These are phyloP conservation scores for Pipistrellus kuhlii DNA, from an alignment of 2,797 vertebrate species.

Conservation along the genomic window DNA sequence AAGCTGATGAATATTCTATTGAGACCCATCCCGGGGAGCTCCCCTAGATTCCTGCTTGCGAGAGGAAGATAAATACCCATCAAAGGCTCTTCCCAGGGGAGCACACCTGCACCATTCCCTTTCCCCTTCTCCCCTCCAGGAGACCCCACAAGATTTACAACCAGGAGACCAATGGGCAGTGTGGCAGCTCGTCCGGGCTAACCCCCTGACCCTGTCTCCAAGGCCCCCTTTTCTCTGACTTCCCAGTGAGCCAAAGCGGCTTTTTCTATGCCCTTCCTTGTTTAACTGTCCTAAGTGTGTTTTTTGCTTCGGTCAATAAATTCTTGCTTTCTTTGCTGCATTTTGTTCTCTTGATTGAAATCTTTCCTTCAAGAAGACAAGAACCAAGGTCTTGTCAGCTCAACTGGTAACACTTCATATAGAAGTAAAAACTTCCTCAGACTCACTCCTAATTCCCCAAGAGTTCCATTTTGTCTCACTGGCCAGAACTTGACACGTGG, in stretches of 20 bases:
- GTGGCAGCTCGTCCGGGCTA: not conserved
- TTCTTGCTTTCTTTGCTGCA: not conserved
- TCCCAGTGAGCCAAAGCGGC: not conserved
- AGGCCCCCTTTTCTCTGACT: not conserved
- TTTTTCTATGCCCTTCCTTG: not conserved
- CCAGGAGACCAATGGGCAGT: not conserved
- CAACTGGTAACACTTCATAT: not conserved
- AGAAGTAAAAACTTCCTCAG: not conserved
- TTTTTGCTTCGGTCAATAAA: not conserved
- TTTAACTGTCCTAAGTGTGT: not conserved
- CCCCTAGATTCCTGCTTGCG: not conserved
- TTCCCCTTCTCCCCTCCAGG: not conserved
- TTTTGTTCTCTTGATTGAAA: not conserved
- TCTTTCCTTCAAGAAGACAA: not conserved
- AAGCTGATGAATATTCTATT: not conserved
- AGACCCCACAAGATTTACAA: not conserved
- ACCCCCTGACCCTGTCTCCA: not conserved
- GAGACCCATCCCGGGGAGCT: not conserved
- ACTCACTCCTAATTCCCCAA: rapidly evolving
- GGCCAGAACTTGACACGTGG: not conserved
- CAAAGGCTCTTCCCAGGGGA: not conserved
- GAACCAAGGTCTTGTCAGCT: not conserved
- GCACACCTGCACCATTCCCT: not conserved
- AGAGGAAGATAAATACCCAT: not conserved
- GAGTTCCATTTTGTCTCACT: not conserved